Conservation (phyloP, 23 tunicate genomes). For the Halocynthia aurantium region DNA sequence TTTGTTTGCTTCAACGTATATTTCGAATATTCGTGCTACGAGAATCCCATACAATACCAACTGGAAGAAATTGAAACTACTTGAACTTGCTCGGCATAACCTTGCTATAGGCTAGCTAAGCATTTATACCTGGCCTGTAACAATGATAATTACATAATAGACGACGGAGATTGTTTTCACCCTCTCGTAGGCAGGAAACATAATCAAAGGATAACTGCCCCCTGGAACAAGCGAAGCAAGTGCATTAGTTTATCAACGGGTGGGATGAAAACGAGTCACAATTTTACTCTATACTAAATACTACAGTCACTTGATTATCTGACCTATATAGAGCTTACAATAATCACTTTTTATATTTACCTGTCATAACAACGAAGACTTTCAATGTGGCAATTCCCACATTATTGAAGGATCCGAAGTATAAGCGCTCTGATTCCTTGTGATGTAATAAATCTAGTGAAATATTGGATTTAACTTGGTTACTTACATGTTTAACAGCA, state of each 20-base stretch:
- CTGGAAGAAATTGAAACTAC: constrained; percentile 23
- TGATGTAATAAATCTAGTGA: too few relatives aligned
- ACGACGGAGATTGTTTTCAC: constrained; percentile 32
- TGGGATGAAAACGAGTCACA: too few relatives aligned
- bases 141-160: constrained; percentile 54
- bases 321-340: neutral
- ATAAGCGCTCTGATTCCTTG: too few relatives aligned
- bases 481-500: too few relatives aligned
- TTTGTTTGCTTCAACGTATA: constrained; percentile 70
- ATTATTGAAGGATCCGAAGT: constrained; percentile 45
- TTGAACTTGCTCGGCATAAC: neutral
- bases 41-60: constrained; percentile 69
- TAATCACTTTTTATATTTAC: constrained; percentile 7
- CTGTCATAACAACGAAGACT: constrained; percentile 79
- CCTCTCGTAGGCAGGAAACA: constrained; percentile 61
- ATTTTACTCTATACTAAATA: too few relatives aligned
- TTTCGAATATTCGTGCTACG: constrained; percentile 79
- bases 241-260: neutral
- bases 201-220: constrained; percentile 79
- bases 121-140: constrained; percentile 70
- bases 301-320: too few relatives aligned
- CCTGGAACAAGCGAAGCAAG: constrained; percentile 22
- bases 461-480: too few relatives aligned
- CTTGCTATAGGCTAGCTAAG: neutral
- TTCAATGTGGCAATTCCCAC: constrained; percentile 61